Percentiles rank a stretch among this genome's conserved stretches.
phyloP scores from a whole-genome alignment of 2,113 vertebrate species.

The Sclerurus mexicanus region DNA sequence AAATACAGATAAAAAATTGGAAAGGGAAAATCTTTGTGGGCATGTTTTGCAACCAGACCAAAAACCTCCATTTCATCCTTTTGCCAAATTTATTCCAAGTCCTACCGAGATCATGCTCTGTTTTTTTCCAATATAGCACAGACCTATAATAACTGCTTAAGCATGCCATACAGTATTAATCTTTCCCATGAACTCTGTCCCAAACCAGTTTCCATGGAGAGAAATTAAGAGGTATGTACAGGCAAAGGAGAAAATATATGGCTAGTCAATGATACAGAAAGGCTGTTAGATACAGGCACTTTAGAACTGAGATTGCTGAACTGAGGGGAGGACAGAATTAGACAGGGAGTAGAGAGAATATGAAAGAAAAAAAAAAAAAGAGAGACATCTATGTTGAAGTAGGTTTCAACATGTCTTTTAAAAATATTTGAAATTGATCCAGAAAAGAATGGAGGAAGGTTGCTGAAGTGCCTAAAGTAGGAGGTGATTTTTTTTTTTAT shows the following conservation, averaged over 20 bases:
- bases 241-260: slow-evolving; percentile 45
- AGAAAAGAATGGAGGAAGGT: neutral
- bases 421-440: neutral
- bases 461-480: neutral
- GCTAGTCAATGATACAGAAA: slow-evolving; percentile 36
- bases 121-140: neutral
- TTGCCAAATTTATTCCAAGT: neutral
- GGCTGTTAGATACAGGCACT: neutral
- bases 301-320: neutral
- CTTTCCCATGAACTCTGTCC: slow-evolving; percentile 18
- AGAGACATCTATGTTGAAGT: neutral
- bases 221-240: slow-evolving; percentile 50
- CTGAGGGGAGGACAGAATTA: neutral
- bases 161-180: slow-evolving; percentile 43
- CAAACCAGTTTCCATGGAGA: slow-evolving; percentile 52
- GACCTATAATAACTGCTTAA: slow-evolving; percentile 19
- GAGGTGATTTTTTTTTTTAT: neutral
- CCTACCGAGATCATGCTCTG: neutral
- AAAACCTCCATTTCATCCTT: neutral
- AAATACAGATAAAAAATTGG: neutral
- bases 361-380: neutral
- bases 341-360: neutral
- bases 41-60: neutral
- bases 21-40: neutral
- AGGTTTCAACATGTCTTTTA: slow-evolving; percentile 5